Conservation (phyloP, 2,113 vertebrate species). For the Xiphorhynchus elegans region DNA sequence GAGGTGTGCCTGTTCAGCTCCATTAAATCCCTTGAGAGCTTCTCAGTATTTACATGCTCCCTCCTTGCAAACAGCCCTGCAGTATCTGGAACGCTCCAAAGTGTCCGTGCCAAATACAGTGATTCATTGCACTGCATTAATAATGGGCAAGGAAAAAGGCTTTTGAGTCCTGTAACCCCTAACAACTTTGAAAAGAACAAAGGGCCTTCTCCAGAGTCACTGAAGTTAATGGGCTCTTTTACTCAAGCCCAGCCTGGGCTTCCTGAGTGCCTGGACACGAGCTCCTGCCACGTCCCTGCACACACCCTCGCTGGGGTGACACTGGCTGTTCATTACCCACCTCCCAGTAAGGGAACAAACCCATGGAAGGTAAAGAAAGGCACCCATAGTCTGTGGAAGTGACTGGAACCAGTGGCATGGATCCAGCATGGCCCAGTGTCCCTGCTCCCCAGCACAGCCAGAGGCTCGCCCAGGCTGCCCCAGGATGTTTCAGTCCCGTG, state of each 20-base stretch:
- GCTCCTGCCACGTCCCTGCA: neutral
- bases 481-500: neutral
- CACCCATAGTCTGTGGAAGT: neutral
- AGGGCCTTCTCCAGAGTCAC: constrained; percentile 56
- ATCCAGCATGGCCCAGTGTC: neutral
- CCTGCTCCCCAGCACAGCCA: neutral
- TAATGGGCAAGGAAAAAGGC: constrained; percentile 51
- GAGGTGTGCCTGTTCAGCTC: neutral
- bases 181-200: constrained; percentile 59
- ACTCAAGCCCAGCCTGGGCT: neutral
- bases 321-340: neutral
- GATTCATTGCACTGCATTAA: constrained; percentile 32
- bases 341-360: neutral
- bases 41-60: neutral
- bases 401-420: constrained; percentile 29
- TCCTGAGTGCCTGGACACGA: neutral
- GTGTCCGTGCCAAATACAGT: neutral
- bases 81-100: neutral
- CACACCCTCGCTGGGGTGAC: neutral
- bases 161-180: constrained; percentile 48
- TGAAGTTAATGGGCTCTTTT: constrained; percentile 53
- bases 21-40: neutral
- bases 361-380: constrained; percentile 22
- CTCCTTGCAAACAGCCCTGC: neutral
- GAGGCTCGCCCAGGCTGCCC: neutral